Evolutionary conservation across 2,113 vertebrate genomes (phyloP), one percentile per base, ranked within the genome.

Genomic region (Tapirus terrestris): DNA sequence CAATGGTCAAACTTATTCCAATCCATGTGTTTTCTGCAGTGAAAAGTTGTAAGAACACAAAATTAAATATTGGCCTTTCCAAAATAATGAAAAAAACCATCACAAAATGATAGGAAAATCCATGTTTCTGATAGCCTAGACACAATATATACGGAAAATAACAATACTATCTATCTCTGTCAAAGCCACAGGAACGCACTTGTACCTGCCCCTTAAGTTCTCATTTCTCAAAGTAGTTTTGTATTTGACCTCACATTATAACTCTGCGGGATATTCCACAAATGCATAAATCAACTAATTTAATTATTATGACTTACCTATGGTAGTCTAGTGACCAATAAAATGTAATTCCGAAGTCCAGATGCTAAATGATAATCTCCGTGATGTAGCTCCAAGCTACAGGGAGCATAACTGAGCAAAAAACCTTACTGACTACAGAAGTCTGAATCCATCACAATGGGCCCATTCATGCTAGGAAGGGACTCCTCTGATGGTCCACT

Each of bases 11-110:
- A 89, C 36, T 20, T 96, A 95, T 1, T 0, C 0, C 4, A 98
- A 96, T n/a, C 13, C 0, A 23, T 98, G 97, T 1, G 0, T 31
- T 9, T 96, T 97, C 96, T 97, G 97, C 94, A 91, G 1, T 14
- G 3, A 25, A 11, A 56, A 33, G 29, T 1, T 67, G 94, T 96
- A 97, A 97, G 97, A 16, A 77, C 18, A 67, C 8, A 86, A n/a
- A 5, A 56, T 20, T 91, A 80, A 61, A 36, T 45, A 29, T 12
- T 88, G 14, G 8, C 18, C 80, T 6, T 83, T n/a, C 8, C 17
- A 67, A 75, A 73, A 27, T 43, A 81, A 67, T 61, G 45, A 58
- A 70, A 33, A 48, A 88, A 56, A 68, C 6, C 4, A 33, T 87
- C 43, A 63, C 12, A 92, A 80, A 79, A 72, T 48, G 4, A 87